Base-by-base conservation (phyloP, 1,140 invertebrate species). In the Aricia agestis region DNA sequence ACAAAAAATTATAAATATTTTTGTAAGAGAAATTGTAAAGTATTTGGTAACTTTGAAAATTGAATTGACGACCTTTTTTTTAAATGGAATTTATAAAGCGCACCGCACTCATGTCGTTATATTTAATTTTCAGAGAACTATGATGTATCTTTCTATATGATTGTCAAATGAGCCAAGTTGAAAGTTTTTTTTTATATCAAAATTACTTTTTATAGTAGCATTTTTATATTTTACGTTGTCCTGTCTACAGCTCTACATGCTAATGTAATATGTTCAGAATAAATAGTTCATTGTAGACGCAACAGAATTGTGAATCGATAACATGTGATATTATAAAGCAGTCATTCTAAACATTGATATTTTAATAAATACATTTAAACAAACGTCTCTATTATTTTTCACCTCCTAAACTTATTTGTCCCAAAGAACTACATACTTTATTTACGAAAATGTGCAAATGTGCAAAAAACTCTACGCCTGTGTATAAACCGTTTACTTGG, bases 1-100 rank as follows among this genome's bases (percentile, higher is more conserved):
- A 91, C 86, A 89, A 91, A 90, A 89, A 80, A 85, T 83, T 84
- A n/a, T 80, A 79, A 82, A 91, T 89, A 90, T 89, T 91, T 90
- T 91, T 91, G 82, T 91, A 90, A 81, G 78, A 78, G 84, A 86
- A 84, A 71, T 25, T 52, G 67, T 74, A 68, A 69, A 73, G 65
- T 67, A 72, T 67, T 25, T 25, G 25, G 10, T 19, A 19, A 31
- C 10, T 63, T 19, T 25, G 59, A 63, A 63, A 25, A 63, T 63
- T 63, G 10, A 63, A 25, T 63, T 19, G 18, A 63, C 59, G 59
- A 59, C 58, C 6, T 36, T 1, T 36, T 7, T 2, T 36, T 5
- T 1, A 36, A 59, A 59, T 17, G 58, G 18, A 59, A 59, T 59
- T 18, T 59, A n/a, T 17, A 59, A 9, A 17, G n/a, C 58, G n/a